Evolutionary conservation across 2,888 invertebrate species (phyloP).

Genomic region (Thyatira batis): DNA sequence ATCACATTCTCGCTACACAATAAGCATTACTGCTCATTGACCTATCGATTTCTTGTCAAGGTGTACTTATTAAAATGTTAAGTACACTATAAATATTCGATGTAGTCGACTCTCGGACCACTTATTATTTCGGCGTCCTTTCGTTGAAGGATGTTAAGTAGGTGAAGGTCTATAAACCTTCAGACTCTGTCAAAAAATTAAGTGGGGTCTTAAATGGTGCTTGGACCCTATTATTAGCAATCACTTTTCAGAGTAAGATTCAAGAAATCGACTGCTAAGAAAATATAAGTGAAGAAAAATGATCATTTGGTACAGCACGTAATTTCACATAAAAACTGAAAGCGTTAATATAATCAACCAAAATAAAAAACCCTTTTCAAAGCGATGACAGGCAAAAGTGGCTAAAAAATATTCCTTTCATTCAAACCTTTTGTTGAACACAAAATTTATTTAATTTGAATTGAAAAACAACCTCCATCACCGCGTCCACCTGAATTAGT

Average conservation of each 20-base stretch:
- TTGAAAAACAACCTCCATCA: constrained; percentile 3
- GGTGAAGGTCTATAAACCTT: background rate
- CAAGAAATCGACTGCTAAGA: background rate
- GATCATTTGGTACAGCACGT: background rate
- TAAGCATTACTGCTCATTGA: background rate
- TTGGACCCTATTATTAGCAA: background rate
- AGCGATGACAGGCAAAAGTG: constrained; percentile 18
- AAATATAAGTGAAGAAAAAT: no score
- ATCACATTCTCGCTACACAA: background rate
- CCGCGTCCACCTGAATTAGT: background rate
- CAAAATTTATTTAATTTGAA: constrained; percentile 10
- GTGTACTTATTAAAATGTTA: no score
- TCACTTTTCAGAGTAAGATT: background rate
- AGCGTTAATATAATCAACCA: background rate
- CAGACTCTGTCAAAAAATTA: background rate
- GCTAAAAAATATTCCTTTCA: constrained; percentile 6
- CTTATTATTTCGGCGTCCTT: background rate
- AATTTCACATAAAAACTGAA: background rate
- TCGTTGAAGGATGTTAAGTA: background rate
- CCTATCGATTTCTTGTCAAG: background rate
- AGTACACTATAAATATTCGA: no score
- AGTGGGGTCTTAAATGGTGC: background rate
- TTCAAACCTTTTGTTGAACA: constrained; percentile 5
- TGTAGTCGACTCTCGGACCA: background rate
- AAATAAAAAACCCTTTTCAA: constrained; percentile 21